phyloP scores from a whole-genome alignment of 2,113 vertebrate species.

The Prionailurus bengalensis region DNA sequence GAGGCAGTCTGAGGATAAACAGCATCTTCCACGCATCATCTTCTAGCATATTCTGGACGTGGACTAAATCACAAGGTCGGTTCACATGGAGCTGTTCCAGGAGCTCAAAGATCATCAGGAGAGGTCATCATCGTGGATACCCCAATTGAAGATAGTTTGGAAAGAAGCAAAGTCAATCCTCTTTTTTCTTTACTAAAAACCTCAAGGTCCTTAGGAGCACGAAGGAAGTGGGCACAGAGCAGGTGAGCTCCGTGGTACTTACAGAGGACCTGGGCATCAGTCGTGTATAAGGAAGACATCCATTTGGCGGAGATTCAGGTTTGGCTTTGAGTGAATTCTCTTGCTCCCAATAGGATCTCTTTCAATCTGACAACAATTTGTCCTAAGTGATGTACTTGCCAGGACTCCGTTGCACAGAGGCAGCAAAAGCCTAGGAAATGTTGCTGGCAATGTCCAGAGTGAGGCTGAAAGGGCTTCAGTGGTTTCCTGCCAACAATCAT shows the following conservation, averaged over 20 bases:
- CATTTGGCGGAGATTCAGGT: not conserved
- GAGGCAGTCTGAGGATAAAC: not conserved
- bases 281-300: not conserved
- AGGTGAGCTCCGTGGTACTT: not conserved
- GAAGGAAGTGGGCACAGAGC: not conserved
- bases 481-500: not conserved
- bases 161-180: not conserved
- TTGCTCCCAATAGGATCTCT: not conserved
- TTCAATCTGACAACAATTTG: not conserved
- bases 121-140: not conserved
- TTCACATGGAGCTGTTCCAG: not conserved
- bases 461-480: not conserved
- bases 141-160: not conserved
- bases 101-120: not conserved
- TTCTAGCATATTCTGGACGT: too few relatives aligned
- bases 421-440: not conserved
- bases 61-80: not conserved
- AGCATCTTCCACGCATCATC: not conserved
- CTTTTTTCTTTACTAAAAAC: not conserved
- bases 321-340: not conserved
- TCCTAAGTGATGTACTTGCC: not conserved
- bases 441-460: not conserved
- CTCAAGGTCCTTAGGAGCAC: not conserved
- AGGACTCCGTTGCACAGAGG: not conserved
- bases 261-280: not conserved